Base-by-base conservation (phyloP, 1,140 invertebrate species). In the Zophobas morio region DNA sequence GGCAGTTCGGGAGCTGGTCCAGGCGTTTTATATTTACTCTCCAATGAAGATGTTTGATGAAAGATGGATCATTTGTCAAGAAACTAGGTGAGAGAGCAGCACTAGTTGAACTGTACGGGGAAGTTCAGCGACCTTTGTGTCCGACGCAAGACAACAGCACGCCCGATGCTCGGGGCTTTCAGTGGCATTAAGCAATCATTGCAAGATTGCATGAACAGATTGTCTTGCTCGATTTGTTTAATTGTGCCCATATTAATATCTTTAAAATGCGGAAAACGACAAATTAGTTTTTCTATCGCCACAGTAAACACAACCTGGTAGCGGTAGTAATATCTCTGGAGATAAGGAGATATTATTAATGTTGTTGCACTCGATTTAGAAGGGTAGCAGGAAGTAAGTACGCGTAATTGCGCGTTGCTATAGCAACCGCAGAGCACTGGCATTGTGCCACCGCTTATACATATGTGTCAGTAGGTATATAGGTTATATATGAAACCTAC, bases 31-130 rank as follows among this genome's bases (percentile, higher is more conserved):
- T 81, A 81, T 79, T 81, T 76, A 75, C 70, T 75, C 75, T 57
- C 63, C 46, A 74, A 81, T 79, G 76, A 81, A 81, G 75, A 81
- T 53, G 72, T 75, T 79, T 78, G 78, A 81, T 79, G 78, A 66
- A 77, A 77, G 80, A 77, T 74, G 56, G 66, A 75, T 77, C 80
- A 79, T 81, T 81, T 79, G 66, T 81, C 79, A 80, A 76, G 74
- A 42, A 81, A 75, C 54, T 81, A 79, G 79, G 77, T 80, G 75
- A 53, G 54, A 73, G 71, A 54, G 36, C 49, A 73, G 49, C 36
- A 54, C 47, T 73, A 73, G 47, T 73, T 73, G 47, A 56, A 73
- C 39, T 39, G 49, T 56, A 54, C 35, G 51, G 70, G 36, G 33
- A 49, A 72, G 70, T 53, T 73, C 71, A 73, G 49, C 71, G 71